Base-by-base conservation (phyloP, 37 sponge, comb jelly and placozoan genomes). In the Spongia lamella region DNA sequence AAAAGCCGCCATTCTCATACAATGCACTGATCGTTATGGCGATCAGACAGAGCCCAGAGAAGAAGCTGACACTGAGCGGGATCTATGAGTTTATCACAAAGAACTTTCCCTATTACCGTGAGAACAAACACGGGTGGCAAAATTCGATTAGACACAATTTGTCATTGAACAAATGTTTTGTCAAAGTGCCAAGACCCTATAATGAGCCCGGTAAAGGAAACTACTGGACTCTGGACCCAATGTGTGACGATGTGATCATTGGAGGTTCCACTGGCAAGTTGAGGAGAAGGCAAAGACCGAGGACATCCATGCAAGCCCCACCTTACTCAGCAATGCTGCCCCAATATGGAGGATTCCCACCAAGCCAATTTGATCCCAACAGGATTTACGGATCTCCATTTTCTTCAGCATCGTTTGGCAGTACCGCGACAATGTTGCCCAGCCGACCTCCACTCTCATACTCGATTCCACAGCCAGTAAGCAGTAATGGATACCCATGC, bases 41-140 rank as follows among this genome's bases (percentile, higher is more conserved):
- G 16, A 96, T 96, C 25, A 84, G 97, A 1, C 85, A 87, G 22
- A 87, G 93, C 60, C 83, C 90, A 22, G 87, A 94, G 61, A 93
- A 90, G 63, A 96, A 93, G 63, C 75, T 92, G 35, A 96, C 94
- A 7, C 83, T 96, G 29, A 89, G 91, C 63, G 90, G 90, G 7
- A 96, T 96, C 63, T 96, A 96, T 70, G 92, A 96, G 37, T 96
- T 87, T 79, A 93, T 96, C 70, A 83, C 84, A 51, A 86, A 79
- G 56, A 93, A 96, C 81, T 96, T 90, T 67, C 97, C 97, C 24
- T 96, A 83, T 83, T 96, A 96, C 79, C 73, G 91, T 38, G 91
- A 93, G 54, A 89, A 96, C 79, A 96, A 96, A 66, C 94, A 89
- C 30, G 97, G 97, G 7, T 96, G 97, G 97, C 97, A 96, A 80